A percentile compares a stretch with the other conserved stretches of the same genome.
Conservation (phyloP, 2,113 vertebrate species). For the Hydropotes inermis region DNA sequence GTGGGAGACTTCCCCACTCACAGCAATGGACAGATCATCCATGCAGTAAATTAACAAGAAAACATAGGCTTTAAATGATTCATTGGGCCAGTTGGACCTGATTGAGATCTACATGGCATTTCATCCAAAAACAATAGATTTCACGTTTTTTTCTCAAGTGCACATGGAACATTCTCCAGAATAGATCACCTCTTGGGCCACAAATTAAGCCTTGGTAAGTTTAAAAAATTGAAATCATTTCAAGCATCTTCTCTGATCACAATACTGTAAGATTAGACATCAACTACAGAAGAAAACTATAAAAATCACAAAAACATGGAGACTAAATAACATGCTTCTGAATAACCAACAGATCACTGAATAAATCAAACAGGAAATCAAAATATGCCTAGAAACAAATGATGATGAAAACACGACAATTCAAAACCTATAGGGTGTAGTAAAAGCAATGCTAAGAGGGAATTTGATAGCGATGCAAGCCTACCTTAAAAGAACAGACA, state of each 20-base stretch:
- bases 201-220: not conserved
- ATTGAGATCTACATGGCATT: not conserved
- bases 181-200: not conserved
- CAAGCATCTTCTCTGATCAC: not conserved
- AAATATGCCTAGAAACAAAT: not conserved
- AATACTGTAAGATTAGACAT: not conserved
- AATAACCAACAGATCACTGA: not conserved
- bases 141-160: not conserved
- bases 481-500: not conserved
- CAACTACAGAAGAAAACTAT: not conserved
- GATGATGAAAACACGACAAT: accelerated
- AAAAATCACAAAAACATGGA: not conserved
- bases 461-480: not conserved
- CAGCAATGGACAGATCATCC: not conserved
- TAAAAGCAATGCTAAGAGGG: not conserved
- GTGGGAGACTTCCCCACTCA: not conserved
- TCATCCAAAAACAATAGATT: not conserved
- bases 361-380: not conserved
- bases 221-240: not conserved
- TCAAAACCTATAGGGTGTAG: not conserved
- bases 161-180: not conserved
- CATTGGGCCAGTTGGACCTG: not conserved
- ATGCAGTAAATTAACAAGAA: not conserved
- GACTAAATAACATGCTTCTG: not conserved
- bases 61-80: not conserved